A percentile compares a stretch with the other conserved stretches of the same genome.
These are phyloP conservation scores for Rhopalosiphum padi DNA, from an alignment of 1,140 invertebrate species.

Conservation along the genomic window DNA sequence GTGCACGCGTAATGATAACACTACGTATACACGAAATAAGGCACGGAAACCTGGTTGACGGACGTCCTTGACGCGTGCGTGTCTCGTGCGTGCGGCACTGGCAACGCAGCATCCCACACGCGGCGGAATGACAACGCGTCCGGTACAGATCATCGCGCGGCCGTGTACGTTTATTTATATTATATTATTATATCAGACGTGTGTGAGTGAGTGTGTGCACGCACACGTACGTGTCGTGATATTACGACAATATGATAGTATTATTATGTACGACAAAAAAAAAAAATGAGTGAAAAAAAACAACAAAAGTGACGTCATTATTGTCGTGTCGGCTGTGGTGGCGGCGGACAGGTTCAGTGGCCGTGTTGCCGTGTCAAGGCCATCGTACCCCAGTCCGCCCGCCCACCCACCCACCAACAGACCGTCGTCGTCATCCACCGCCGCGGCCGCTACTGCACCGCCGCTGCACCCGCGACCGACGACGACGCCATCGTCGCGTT, in stretches of 20 bases:
- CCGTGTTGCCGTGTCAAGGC: slow-evolving; percentile 58
- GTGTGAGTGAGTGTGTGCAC: not conserved
- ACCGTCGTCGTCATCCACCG: not conserved
- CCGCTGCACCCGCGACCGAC: not conserved
- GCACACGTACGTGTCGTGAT: not conserved
- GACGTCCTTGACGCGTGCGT: not conserved
- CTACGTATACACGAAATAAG: not conserved
- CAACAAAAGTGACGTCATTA: slow-evolving; percentile 54
- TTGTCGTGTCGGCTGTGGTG: slow-evolving; percentile 24
- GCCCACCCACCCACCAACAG: not conserved
- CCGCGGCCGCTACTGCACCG: slow-evolving; percentile 7
- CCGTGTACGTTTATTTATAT: slow-evolving; percentile 19
- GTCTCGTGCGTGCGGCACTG: not conserved
- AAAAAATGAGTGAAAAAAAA: slow-evolving; percentile 42
- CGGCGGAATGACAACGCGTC: not conserved
- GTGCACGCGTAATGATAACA: not conserved
- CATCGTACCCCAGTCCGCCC: slow-evolving; percentile 41
- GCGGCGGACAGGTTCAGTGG: slow-evolving; percentile 56
- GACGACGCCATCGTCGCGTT: not conserved
- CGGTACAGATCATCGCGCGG: not conserved
- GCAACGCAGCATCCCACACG: slow-evolving; percentile 41
- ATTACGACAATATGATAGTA: not conserved
- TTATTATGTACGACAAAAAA: slow-evolving; percentile 10
- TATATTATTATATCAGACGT: not conserved
- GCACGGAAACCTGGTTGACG: not conserved